Percentiles rank a stretch among this genome's conserved stretches.
Evolutionary conservation across 2,888 invertebrate genomes (phyloP).

Genomic region (Drosophila leonis): DNA sequence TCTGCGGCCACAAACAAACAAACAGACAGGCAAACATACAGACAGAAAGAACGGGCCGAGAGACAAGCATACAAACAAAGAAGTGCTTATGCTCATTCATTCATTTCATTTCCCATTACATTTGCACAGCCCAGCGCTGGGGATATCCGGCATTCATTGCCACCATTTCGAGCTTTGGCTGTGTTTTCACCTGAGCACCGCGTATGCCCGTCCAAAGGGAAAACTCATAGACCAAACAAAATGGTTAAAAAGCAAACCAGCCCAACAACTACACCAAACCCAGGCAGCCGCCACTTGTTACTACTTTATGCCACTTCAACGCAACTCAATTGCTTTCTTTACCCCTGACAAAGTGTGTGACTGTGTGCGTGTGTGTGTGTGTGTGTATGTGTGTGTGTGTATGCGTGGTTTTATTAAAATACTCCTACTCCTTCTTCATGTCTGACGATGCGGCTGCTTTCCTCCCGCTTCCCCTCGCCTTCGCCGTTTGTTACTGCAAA

Average conservation of each 20-base stretch:
- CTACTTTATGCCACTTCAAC: slow-evolving; percentile 82
- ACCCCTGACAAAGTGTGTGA: slow-evolving; percentile 57
- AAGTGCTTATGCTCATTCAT: slow-evolving; percentile 81
- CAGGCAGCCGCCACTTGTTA: slow-evolving; percentile 65
- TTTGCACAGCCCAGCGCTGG: slow-evolving; percentile 32
- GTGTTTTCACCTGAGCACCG: slow-evolving; percentile 54
- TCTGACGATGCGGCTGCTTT: slow-evolving; percentile 39
- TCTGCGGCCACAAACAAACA: slow-evolving; percentile 69
- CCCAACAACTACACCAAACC: slow-evolving; percentile 43
- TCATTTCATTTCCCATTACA: slow-evolving; percentile 81
- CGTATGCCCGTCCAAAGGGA: slow-evolving; percentile 54
- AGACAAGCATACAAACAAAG: slow-evolving; percentile 58
- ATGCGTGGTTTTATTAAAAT: slow-evolving; percentile 74
- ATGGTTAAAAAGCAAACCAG: slow-evolving; percentile 78
- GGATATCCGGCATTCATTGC: slow-evolving; percentile 43
- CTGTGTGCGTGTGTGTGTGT: slow-evolving; percentile 32
- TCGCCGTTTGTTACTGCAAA: slow-evolving; percentile 56
- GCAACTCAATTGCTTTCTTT: slow-evolving; percentile 80
- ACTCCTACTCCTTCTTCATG: slow-evolving; percentile 41
- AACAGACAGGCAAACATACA: slow-evolving; percentile 25
- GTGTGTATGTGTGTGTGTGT: slow-evolving; percentile 32
- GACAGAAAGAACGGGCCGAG: slow-evolving; percentile 11
- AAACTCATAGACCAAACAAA: slow-evolving; percentile 71
- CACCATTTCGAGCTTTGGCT: slow-evolving; percentile 36
- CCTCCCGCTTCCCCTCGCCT: slow-evolving; percentile 41